phyloP scores from a whole-genome alignment of 2,113 vertebrate genomes.

The Pogonocichla stellata region DNA sequence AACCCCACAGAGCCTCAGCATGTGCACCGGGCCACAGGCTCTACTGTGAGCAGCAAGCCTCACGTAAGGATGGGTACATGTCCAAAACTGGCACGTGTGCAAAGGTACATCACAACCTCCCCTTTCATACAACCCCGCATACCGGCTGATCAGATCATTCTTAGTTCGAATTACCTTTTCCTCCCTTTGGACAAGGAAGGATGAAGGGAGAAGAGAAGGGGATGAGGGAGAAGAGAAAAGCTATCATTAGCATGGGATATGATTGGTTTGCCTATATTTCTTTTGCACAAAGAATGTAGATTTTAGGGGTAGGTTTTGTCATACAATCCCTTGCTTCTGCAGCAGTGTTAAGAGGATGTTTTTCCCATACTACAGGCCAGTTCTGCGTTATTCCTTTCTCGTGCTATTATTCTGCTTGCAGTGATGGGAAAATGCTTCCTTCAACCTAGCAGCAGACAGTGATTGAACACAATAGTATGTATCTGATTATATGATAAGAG shows the following conservation, averaged over 20 bases:
- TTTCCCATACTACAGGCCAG: not conserved
- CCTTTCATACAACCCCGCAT: not conserved
- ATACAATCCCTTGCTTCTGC: not conserved
- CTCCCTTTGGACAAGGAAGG: not conserved
- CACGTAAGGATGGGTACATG: rapidly evolving
- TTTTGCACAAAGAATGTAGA: not conserved
- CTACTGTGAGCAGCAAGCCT: not conserved
- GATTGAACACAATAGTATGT: not conserved
- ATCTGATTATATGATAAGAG: not conserved
- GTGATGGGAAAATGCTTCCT: not conserved
- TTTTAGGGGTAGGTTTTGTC: not conserved
- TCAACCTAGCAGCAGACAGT: not conserved
- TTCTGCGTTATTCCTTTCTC: not conserved
- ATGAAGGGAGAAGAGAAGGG: not conserved
- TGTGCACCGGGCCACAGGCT: not conserved
- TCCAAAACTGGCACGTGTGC: not conserved
- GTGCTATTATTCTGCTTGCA: not conserved
- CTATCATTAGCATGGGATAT: not conserved
- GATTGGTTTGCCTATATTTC: not conserved
- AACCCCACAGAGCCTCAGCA: not conserved
- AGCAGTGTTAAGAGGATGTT: not conserved
- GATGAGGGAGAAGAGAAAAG: not conserved
- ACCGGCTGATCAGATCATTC: not conserved
- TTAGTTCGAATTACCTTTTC: not conserved
- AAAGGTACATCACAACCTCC: not conserved